phyloP scores from a whole-genome alignment of 1,140 invertebrate species.

The Battus philenor region DNA sequence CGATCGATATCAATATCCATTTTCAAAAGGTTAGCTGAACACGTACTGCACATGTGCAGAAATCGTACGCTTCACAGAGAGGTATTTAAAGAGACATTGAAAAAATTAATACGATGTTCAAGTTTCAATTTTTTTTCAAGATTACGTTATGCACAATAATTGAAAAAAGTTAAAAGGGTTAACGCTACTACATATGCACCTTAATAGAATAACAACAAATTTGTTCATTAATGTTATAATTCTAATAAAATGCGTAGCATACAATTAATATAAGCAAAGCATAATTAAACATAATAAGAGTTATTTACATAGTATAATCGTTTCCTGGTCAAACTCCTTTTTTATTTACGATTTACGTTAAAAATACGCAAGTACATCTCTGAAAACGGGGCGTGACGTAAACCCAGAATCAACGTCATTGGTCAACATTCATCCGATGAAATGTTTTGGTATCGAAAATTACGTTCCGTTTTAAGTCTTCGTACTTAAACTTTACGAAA shows the following conservation, averaged over 20 bases:
- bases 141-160: no score
- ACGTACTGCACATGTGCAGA: conserved; percentile 57
- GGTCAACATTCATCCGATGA: conserved; percentile 35
- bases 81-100: conserved; percentile 26
- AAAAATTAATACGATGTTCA: no score
- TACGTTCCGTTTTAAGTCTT: conserved; percentile 41
- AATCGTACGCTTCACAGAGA: conserved; percentile 47
- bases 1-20: conserved; percentile 55
- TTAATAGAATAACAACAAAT: no score
- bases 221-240: not conserved
- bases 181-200: no score
- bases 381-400: conserved; percentile 69
- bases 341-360: conserved; percentile 39
- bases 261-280: conserved; percentile 12
- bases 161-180: no score
- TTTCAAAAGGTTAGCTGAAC: conserved; percentile 42
- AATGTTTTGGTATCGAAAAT: conserved; percentile 30
- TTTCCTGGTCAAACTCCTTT: conserved; percentile 36
- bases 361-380: conserved; percentile 63
- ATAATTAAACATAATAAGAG: conserved; percentile 20
- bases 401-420: conserved; percentile 55
- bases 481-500: no score
- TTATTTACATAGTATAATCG: conserved; percentile 35
- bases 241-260: conserved; percentile 1
- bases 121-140: no score